phyloP scores from a whole-genome alignment of 2,113 vertebrate genomes.

The Tachysurus vachellii region DNA sequence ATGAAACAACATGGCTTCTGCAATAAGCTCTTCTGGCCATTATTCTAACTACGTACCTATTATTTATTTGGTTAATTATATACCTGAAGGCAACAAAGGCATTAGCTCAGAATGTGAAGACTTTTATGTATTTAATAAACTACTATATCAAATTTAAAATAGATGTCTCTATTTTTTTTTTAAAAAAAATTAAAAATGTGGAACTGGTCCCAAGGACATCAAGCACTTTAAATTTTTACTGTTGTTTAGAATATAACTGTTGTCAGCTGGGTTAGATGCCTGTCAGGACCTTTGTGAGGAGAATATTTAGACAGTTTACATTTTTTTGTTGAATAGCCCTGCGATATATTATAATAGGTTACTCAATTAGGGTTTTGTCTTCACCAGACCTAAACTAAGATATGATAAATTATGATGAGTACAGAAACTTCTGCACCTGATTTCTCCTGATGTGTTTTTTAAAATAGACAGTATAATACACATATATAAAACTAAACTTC shows the following conservation, averaged over 20 bases:
- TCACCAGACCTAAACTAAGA: neutral
- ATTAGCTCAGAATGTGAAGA: neutral
- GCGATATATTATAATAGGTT: neutral
- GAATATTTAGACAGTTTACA: neutral
- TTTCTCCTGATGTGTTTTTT: neutral
- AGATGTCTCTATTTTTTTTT: neutral
- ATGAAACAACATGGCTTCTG: neutral
- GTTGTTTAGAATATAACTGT: neutral
- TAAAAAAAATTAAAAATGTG: neutral
- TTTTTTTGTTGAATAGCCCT: neutral
- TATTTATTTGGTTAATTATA: neutral
- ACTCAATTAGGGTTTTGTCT: neutral
- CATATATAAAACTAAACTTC: neutral
- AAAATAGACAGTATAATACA: neutral
- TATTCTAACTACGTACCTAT: neutral
- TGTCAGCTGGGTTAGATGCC: neutral
- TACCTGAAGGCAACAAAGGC: neutral
- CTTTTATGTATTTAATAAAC: neutral
- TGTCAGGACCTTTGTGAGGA: neutral
- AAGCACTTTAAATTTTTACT: neutral
- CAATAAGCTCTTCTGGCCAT: neutral
- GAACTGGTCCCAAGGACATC: neutral
- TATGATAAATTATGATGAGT: neutral
- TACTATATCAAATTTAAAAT: neutral
- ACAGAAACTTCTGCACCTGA: neutral